Evolutionary conservation across 2,113 vertebrate species (phyloP).

Genomic region (Tursiops truncatus): DNA sequence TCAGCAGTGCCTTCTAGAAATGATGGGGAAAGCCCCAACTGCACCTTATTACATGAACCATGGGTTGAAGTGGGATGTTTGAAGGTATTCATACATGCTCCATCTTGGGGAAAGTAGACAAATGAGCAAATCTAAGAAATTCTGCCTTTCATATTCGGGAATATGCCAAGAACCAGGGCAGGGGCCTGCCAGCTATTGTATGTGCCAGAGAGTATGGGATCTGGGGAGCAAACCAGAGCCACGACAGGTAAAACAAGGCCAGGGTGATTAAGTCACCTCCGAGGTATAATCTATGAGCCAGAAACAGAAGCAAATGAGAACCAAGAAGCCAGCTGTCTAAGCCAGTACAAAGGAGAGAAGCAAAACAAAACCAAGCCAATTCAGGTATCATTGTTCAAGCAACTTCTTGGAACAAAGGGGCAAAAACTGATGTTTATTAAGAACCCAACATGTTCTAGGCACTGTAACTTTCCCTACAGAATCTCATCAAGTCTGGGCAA

Average conservation of each 20-base stretch:
- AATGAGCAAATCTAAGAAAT: slow-evolving; percentile 38
- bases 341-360: not conserved
- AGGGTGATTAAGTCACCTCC: slow-evolving; percentile 58
- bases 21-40: not conserved
- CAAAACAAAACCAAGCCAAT: not conserved
- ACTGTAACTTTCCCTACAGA: not conserved
- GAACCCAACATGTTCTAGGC: not conserved
- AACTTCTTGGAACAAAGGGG: not conserved
- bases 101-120: slow-evolving; percentile 17
- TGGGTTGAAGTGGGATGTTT: not conserved
- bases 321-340: not conserved
- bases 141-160: slow-evolving; percentile 27
- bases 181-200: slow-evolving; percentile 58
- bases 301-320: slow-evolving; percentile 59
- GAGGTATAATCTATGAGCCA: slow-evolving; percentile 26
- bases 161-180: slow-evolving; percentile 28
- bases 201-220: slow-evolving; percentile 52
- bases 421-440: not conserved
- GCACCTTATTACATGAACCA: not conserved
- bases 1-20: not conserved
- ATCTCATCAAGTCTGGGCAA: not conserved
- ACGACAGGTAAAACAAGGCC: slow-evolving; percentile 36
- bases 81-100: not conserved
- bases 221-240: slow-evolving; percentile 50
- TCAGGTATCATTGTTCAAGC: not conserved